Percentiles rank a stretch among this genome's conserved stretches.
Conservation (phyloP, 2,113 vertebrate genomes). For the Stegostoma tigrinum region DNA sequence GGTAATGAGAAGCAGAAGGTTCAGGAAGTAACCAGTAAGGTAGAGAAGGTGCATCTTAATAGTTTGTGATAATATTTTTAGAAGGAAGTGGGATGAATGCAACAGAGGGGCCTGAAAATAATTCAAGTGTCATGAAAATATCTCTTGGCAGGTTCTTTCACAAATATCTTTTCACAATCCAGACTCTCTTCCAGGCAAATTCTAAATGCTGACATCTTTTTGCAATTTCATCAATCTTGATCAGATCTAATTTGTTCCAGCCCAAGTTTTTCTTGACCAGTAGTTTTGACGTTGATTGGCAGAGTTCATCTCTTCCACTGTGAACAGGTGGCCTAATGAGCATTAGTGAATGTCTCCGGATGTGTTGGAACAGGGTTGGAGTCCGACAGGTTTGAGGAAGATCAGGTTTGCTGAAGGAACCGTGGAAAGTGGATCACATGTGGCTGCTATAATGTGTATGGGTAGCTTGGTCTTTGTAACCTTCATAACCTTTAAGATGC, state of each 20-base stretch:
- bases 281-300: not conserved
- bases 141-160: not conserved
- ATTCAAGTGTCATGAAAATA: not conserved
- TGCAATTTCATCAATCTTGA: not conserved
- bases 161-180: not conserved
- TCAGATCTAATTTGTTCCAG: not conserved
- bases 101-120: not conserved
- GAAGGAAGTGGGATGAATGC: not conserved
- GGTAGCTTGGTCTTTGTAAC: not conserved
- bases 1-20: not conserved
- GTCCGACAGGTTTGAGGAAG: not conserved
- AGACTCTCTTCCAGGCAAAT: not conserved
- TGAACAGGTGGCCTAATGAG: not conserved
- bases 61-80: not conserved
- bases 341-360: not conserved
- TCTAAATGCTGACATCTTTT: not conserved
- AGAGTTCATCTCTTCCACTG: not conserved
- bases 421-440: not conserved
- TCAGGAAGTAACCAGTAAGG: not conserved
- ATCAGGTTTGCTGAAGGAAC: not conserved
- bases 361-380: not conserved
- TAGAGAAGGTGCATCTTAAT: not conserved
- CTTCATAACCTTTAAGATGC: too few species aligned
- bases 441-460: not conserved
- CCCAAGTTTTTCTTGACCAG: not conserved